Base-by-base conservation (phyloP, 2,797 vertebrate species). In the Anabas testudineus region DNA sequence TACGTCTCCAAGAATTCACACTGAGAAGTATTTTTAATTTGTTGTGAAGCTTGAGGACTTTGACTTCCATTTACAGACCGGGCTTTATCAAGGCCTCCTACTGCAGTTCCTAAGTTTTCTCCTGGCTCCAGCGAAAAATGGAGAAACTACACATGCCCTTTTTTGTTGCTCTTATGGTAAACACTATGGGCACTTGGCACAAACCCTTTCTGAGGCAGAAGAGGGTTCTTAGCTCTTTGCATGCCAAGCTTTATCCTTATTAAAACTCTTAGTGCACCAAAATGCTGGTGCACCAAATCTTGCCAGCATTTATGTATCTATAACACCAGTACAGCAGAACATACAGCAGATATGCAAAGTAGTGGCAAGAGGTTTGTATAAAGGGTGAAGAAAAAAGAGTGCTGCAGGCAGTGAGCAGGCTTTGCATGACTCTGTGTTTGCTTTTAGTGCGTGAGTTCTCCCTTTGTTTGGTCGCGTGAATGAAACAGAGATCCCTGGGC, bases 161-260 rank as follows among this genome's bases (percentile, higher is more conserved):
- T 52, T 36, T 21, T 39, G n/a, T 18, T 71, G 32, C 22, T 71
- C 10, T 24, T 58, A 55, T 66, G 58, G 53, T 67, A 68, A 79
- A 67, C 75, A 74, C 32, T 59, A 21, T 62, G 37, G 70, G 67
- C 63, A 57, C 41, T 61, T 56, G 46, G 24, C 32, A 65, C 34
- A 30, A 42, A 68, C 73, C 59, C 49, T 52, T 47, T 83, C 74
- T 65, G 66, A 78, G 81, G 86, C 64, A 49, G 57, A 84, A 78
- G 28, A 67, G 55, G 28, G 45, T 71, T 71, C 62, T 28, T 67
- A 34, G 39, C 4, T 30, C 43, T 46, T 55, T 14, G 3, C 53
- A 47, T 74, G 72, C 59, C 74, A 53, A 63, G 86, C 70, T 80
- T 89, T 86, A 88, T 90, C 67, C 60, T 78, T 74, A 74, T 88